Evolutionary conservation across 2,888 invertebrate genomes (phyloP).

Genomic region (Drosophila borborema): DNA sequence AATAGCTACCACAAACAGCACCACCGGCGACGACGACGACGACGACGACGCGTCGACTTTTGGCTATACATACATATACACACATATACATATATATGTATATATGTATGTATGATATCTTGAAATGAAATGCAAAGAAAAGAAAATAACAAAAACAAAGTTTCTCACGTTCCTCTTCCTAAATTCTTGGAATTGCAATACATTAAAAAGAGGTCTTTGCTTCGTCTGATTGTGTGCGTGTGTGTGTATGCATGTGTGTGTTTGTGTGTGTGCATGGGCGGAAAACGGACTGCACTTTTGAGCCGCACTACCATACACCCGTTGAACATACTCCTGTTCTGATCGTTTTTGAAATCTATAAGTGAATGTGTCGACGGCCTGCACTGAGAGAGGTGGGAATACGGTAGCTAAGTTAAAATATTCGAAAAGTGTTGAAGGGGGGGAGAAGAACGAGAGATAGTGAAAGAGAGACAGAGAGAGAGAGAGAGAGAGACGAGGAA

Average conservation of each 20-base stretch:
- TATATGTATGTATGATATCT: constrained; percentile 54
- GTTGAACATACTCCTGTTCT: constrained; percentile 79
- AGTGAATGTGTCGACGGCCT: constrained; percentile 75
- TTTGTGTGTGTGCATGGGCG: constrained; percentile 61
- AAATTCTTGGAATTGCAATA: constrained; percentile 85
- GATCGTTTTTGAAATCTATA: constrained; percentile 81
- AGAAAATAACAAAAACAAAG: constrained; percentile 84
- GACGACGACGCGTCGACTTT: constrained; percentile 24
- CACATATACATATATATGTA: not conserved
- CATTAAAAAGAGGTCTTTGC: constrained; percentile 84
- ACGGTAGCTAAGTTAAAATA: not conserved
- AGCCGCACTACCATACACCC: constrained; percentile 68
- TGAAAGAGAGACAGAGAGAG: not conserved
- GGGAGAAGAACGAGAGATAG: not conserved
- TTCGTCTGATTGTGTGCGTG: constrained; percentile 55
- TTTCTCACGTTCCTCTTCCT: constrained; percentile 85
- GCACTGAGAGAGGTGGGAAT: constrained; percentile 63
- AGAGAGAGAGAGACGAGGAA: not conserved
- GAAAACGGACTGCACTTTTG: constrained; percentile 73
- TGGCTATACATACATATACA: constrained; percentile 34
- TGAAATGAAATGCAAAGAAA: constrained; percentile 82
- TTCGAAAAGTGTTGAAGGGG: not conserved
- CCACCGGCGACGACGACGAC: constrained; percentile 4
- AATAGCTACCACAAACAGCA: constrained; percentile 56
- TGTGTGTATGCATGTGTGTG: constrained; percentile 45